Percentiles rank a stretch among this genome's conserved stretches.
Evolutionary conservation across 1,140 invertebrate species (phyloP).

Genomic region (roundworm (Caenorhabditis elegans)): WBcel235 BX284602.5:7215001-7215500

Average conservation of each 20-base stretch:
- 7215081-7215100: not conserved
- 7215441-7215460: no score
- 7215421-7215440: no score
- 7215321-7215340: not conserved
- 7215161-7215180: not conserved
- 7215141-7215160: slow-evolving; percentile 20
- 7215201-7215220: slow-evolving; percentile 29
- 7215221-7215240: slow-evolving; percentile 21
- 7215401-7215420: no score
- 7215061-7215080: slow-evolving; percentile 1
- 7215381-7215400: no score
- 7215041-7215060: slow-evolving; percentile 30
- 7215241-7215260: not conserved
- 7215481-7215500: no score
- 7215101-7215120: not conserved
- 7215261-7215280: not conserved
- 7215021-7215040: not conserved
- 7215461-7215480: no score
- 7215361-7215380: no score
- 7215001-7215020: not conserved
- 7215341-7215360: no score
- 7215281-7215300: not conserved
- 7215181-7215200: not conserved
- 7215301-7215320: not conserved
- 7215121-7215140: not conserved